Base-by-base conservation (phyloP, 2,888 invertebrate genomes). In the Calephelis perditalis region DNA sequence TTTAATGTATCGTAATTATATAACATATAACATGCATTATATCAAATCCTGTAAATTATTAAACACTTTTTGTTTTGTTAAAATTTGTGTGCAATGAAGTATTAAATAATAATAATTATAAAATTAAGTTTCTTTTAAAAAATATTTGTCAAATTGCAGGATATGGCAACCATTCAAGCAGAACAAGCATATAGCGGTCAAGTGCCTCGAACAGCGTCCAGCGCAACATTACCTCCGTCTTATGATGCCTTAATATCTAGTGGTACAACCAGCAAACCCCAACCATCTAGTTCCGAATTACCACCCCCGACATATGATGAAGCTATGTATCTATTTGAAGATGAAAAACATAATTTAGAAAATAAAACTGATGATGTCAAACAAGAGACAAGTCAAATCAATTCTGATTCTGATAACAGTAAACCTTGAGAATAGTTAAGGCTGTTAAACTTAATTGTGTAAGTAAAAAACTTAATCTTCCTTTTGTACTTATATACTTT, bases 271-370 rank as follows among this genome's bases (percentile, higher is more conserved):
- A 83, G 78, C 63, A 88, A 89, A 74, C 86, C 89, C 7, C 85
- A 87, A 62, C 77, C 88, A 11, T 90, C 90, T 54, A 84, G 86
- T 61, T 91, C 91, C 12, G 93, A 92, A 73, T 83, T 90, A 43
- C 93, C 93, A 10, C 93, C 93, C 4, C 93, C 93, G 0, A 91
- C 93, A 11, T 93, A 94, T 72, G 92, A 93, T 71, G 93, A 93
- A 86, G 93, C 93, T 1, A 91, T 92, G 89, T 91, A 87, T 68
- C 82, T 91, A 11, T 89, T 91, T 71, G 88, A 81, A 63, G 89
- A 90, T 74, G 88, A 84, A 63, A 91, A 91, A 70, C 72, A 78
- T 55, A 73, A 69, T 60, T 73, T 76, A 58, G 78, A 77, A 54
- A 75, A 76, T 63, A 82, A 76, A 74, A 76, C 72, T 70, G 81